These are phyloP conservation scores for Sclerurus mexicanus DNA, from an alignment of 2,113 vertebrate genomes.

Conservation along the genomic window DNA sequence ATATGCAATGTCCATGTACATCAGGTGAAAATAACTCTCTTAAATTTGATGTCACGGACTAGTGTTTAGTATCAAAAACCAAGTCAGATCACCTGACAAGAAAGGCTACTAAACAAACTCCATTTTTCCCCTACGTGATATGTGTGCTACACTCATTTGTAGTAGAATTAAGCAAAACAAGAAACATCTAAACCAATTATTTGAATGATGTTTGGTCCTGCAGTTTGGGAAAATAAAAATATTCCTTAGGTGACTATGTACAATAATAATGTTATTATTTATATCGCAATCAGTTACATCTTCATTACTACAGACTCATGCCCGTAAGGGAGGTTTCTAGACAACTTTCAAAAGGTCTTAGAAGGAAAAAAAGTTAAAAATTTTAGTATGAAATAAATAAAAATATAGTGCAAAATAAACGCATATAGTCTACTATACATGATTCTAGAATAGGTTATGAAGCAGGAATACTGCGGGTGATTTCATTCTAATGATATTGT, in stretches of 20 bases:
- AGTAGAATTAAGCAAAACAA: background rate
- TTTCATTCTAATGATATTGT: background rate
- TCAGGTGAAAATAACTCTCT: background rate
- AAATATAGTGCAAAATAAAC: background rate
- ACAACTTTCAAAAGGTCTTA: background rate
- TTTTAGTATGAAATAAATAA: background rate
- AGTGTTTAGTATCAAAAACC: background rate
- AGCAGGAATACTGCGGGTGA: rapidly evolving
- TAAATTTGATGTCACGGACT: background rate
- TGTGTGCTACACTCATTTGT: background rate
- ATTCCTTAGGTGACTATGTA: background rate
- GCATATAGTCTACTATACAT: background rate
- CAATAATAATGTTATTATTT: background rate
- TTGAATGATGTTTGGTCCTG: background rate
- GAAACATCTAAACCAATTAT: background rate
- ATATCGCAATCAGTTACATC: background rate
- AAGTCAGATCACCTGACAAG: background rate
- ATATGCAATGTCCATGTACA: background rate
- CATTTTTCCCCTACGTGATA: background rate
- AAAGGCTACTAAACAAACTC: background rate
- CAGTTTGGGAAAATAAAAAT: background rate
- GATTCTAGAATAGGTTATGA: background rate
- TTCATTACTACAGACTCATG: background rate
- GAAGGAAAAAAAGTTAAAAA: background rate
- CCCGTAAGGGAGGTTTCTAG: background rate